phyloP scores from a whole-genome alignment of 2,888 invertebrate species.

The Pterostichus madidus region DNA sequence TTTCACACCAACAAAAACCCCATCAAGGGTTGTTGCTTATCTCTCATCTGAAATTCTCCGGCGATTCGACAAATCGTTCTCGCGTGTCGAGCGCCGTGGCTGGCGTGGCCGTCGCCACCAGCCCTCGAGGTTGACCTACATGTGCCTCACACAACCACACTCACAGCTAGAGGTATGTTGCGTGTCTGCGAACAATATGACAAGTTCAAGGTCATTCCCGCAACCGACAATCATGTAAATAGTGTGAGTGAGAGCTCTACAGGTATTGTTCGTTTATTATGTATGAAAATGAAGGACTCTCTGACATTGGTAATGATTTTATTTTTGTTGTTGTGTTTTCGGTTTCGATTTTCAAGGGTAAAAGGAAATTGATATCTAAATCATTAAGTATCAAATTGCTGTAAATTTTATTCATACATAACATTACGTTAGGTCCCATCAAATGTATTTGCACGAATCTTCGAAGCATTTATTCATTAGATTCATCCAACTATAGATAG shows the following conservation, averaged over 20 bases:
- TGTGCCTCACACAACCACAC: background rate
- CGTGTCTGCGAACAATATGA: constrained; percentile 61
- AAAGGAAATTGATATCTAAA: background rate
- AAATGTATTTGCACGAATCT: too few relatives aligned
- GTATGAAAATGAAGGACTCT: background rate
- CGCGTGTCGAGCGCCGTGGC: background rate
- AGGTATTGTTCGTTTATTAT: constrained; percentile 26
- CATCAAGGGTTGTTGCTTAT: constrained; percentile 1
- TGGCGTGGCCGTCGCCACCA: constrained; percentile 7
- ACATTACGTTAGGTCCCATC: too few relatives aligned
- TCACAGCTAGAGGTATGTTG: constrained; percentile 7
- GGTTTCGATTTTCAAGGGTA: background rate
- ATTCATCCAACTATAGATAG: too few relatives aligned
- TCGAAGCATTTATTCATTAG: too few relatives aligned
- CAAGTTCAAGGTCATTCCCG: constrained; percentile 63
- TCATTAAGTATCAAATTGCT: too few relatives aligned
- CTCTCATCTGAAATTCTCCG: background rate
- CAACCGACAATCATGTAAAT: constrained; percentile 40
- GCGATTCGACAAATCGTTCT: constrained; percentile 30
- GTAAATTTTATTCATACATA: too few relatives aligned
- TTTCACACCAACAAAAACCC: constrained; percentile 24
- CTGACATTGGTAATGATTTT: constrained; percentile 38
- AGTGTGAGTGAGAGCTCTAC: constrained; percentile 22
- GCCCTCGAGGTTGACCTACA: constrained; percentile 54
- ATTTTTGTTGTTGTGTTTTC: constrained; percentile 6